Percentiles rank a stretch among this genome's conserved stretches.
Evolutionary conservation across 1,140 invertebrate genomes (phyloP).

Genomic region (Armadillidium nasatum): DNA sequence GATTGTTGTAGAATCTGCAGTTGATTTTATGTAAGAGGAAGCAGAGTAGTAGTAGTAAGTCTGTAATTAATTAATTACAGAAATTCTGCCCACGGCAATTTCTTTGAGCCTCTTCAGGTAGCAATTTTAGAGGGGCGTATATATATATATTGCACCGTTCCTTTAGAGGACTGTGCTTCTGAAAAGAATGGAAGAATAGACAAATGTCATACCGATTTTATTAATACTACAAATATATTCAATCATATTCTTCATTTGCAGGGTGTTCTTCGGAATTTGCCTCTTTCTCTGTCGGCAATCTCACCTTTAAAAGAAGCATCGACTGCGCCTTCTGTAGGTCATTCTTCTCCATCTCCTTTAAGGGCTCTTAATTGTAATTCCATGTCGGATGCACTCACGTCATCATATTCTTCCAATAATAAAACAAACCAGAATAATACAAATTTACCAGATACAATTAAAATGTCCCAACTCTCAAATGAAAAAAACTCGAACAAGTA

Average conservation of each 20-base stretch:
- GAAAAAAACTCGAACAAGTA: conserved; percentile 33
- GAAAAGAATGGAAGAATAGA: no score
- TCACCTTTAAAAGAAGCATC: conserved; percentile 40
- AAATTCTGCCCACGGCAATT: no score
- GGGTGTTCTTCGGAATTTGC: conserved; percentile 33
- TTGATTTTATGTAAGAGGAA: no score
- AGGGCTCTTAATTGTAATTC: conserved; percentile 40
- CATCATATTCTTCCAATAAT: conserved; percentile 26
- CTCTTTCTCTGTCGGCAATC: conserved; percentile 4
- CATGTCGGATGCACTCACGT: conserved; percentile 33
- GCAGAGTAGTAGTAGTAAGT: no score
- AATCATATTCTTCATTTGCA: conserved; percentile 22
- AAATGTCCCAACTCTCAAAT: conserved; percentile 39
- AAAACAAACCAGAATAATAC: conserved; percentile 25
- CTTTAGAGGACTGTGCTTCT: no score
- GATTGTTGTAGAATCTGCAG: no score
- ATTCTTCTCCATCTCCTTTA: conserved; percentile 31
- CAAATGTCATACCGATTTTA: no score
- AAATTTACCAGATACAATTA: conserved; percentile 42
- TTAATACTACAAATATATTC: no score
- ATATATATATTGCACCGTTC: no score
- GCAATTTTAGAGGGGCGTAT: no score
- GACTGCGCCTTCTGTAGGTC: conserved; percentile 27
- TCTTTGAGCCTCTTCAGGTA: no score
- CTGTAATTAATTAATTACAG: no score